Evolutionary conservation across 1,140 invertebrate genomes (phyloP).

Genomic region (Zeugodacus cucurbitae): DNA sequence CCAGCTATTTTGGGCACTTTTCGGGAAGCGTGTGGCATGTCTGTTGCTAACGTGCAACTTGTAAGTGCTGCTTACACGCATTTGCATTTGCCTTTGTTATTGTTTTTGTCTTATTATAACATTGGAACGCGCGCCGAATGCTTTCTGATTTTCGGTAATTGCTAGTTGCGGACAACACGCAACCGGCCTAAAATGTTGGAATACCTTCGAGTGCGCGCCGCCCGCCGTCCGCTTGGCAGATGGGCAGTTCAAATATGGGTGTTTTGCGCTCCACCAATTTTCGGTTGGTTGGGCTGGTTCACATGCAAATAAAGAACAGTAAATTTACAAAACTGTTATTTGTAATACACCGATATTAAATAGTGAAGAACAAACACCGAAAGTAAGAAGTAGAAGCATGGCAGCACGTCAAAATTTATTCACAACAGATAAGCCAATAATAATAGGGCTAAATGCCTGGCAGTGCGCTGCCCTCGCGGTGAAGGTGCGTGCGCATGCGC

Average conservation of each 20-base stretch:
- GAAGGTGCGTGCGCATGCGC: neutral
- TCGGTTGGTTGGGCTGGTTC: neutral
- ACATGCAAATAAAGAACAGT: slow-evolving; percentile 20
- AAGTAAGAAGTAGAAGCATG: neutral
- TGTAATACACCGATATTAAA: neutral
- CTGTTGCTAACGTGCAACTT: neutral
- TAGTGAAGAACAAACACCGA: neutral
- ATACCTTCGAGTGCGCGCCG: neutral
- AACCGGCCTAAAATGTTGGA: neutral
- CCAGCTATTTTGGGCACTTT: neutral
- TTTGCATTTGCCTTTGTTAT: too few species aligned
- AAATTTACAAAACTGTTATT: neutral
- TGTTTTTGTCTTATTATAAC: neutral
- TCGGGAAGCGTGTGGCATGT: neutral
- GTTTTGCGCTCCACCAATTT: neutral
- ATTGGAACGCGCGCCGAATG: neutral
- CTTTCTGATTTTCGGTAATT: slow-evolving; percentile 23
- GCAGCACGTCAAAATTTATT: neutral
- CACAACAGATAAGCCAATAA: slow-evolving; percentile 3
- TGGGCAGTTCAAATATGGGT: slow-evolving; percentile 7
- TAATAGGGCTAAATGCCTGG: neutral
- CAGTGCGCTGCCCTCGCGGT: neutral
- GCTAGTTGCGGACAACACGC: neutral
- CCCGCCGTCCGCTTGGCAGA: neutral
- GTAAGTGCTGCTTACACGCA: neutral